phyloP scores from a whole-genome alignment of 1,140 invertebrate genomes.

The Pseudoatta argentina region DNA sequence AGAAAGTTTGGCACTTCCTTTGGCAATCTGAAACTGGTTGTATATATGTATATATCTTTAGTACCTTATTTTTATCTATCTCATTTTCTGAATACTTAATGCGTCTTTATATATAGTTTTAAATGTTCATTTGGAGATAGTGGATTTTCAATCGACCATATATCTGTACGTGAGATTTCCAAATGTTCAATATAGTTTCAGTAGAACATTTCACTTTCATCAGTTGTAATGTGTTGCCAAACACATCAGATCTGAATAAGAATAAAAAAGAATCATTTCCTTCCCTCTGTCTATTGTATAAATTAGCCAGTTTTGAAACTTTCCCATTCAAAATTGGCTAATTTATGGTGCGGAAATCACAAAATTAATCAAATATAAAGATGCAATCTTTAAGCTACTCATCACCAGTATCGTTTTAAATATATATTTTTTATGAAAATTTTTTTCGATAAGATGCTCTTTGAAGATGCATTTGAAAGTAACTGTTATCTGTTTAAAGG shows the following conservation, averaged over 20 bases:
- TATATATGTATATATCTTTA: neutral
- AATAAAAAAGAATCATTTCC: conserved; percentile 48
- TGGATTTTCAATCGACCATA: conserved; percentile 8
- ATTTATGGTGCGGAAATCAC: neutral
- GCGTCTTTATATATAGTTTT: conserved; percentile 20
- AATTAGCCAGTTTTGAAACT: conserved; percentile 15
- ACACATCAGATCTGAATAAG: conserved; percentile 26
- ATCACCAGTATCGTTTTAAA: conserved; percentile 53
- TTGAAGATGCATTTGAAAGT: conserved; percentile 76
- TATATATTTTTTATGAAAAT: conserved; percentile 55
- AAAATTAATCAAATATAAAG: conserved; percentile 15
- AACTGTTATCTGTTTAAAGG: conserved; percentile 83
- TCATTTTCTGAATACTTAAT: conserved; percentile 46
- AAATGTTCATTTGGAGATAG: neutral
- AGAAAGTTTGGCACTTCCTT: conserved; percentile 72
- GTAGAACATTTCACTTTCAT: neutral
- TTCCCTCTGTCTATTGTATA: neutral
- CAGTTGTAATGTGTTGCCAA: conserved; percentile 25
- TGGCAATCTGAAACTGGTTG: conserved; percentile 47
- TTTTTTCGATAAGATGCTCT: conserved; percentile 70
- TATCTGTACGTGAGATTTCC: neutral
- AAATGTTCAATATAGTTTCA: conserved; percentile 9
- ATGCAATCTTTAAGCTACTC: conserved; percentile 17
- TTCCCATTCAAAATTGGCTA: neutral
- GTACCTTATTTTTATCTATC: conserved; percentile 46